These are phyloP conservation scores for Chaetodon trifasciatus DNA, from an alignment of 2,797 vertebrate species.

Conservation along the genomic window DNA sequence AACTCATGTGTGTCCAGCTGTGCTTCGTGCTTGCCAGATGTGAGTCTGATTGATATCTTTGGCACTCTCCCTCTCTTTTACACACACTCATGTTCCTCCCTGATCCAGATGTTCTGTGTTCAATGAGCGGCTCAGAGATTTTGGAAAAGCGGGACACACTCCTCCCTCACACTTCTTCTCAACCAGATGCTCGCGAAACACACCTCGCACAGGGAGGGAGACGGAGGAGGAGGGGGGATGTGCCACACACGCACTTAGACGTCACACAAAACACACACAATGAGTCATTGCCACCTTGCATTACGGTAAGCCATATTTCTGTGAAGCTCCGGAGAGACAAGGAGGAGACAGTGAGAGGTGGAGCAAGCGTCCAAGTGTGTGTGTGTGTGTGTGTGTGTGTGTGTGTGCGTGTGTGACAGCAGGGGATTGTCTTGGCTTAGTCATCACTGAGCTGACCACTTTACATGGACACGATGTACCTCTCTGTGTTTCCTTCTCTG, in stretches of 20 bases:
- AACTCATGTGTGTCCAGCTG: slow-evolving; percentile 69
- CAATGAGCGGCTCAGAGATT: slow-evolving; percentile 50
- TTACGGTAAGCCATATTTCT: slow-evolving; percentile 64
- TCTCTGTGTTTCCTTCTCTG: slow-evolving; percentile 20
- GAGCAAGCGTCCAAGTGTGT: slow-evolving; percentile 3
- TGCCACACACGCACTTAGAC: slow-evolving; percentile 21
- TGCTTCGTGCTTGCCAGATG: slow-evolving; percentile 62
- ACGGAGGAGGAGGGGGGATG: not conserved
- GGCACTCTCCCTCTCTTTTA: slow-evolving; percentile 43
- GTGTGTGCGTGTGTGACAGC: slow-evolving; percentile 19
- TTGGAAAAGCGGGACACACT: slow-evolving; percentile 59
- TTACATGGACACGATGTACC: slow-evolving; percentile 52
- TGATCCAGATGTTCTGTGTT: slow-evolving; percentile 78
- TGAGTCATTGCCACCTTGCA: slow-evolving; percentile 67
- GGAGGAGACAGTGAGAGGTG: slow-evolving; percentile 27
- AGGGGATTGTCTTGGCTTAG: slow-evolving; percentile 54
- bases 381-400: slow-evolving; percentile 27
- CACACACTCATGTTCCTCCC: slow-evolving; percentile 53
- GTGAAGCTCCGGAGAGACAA: slow-evolving; percentile 40
- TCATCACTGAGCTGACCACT: slow-evolving; percentile 51
- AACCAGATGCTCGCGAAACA: slow-evolving; percentile 59
- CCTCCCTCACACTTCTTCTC: slow-evolving; percentile 63
- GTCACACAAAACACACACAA: slow-evolving; percentile 18
- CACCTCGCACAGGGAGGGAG: slow-evolving; percentile 35
- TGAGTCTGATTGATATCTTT: slow-evolving; percentile 71